phyloP scores from a whole-genome alignment of 1,140 invertebrate genomes.

The Papilio polytes region DNA sequence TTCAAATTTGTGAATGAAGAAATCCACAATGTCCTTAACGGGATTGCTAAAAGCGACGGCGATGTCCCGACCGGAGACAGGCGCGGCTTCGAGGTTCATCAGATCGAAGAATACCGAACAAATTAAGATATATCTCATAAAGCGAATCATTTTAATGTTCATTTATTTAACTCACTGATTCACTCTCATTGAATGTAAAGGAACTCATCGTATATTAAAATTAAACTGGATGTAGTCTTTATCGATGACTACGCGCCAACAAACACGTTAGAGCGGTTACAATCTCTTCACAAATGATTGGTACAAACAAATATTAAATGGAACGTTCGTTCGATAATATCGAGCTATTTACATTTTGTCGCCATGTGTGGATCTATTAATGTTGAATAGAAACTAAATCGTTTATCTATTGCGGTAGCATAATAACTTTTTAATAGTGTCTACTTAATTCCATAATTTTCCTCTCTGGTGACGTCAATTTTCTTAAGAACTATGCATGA shows the following conservation, averaged over 20 bases:
- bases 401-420: not conserved
- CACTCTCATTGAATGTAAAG: constrained; percentile 55
- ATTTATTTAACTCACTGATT: constrained; percentile 42
- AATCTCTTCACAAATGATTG: constrained; percentile 33
- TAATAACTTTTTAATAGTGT: not conserved
- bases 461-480: too few species aligned
- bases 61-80: constrained; percentile 56
- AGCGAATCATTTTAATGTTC: constrained; percentile 65
- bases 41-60: constrained; percentile 69
- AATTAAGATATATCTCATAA: constrained; percentile 64
- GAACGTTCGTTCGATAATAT: not conserved
- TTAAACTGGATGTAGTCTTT: constrained; percentile 14
- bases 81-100: constrained; percentile 49
- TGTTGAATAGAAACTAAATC: not conserved
- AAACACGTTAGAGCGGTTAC: constrained; percentile 29
- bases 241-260: constrained; percentile 4
- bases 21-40: constrained; percentile 59
- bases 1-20: constrained; percentile 46
- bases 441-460: not conserved
- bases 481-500: too few species aligned
- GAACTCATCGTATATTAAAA: constrained; percentile 35
- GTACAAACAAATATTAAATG: not conserved
- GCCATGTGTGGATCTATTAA: not conserved
- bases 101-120: constrained; percentile 61
- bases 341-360: not conserved